Evolutionary conservation across 2,113 vertebrate species (phyloP).

Genomic region (Colistium nudipinnis): DNA sequence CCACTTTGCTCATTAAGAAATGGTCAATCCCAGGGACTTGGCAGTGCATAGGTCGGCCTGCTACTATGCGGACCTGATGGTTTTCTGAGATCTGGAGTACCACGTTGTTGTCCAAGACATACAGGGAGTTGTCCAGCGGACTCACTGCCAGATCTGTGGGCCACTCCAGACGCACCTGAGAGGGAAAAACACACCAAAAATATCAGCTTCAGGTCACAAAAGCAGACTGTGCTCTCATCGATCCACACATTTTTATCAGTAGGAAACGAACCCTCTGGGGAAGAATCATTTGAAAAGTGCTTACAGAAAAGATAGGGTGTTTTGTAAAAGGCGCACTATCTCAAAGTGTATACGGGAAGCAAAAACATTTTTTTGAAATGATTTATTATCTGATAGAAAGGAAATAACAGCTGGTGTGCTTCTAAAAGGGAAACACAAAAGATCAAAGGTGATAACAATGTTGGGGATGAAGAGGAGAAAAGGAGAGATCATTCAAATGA

Average conservation of each 20-base stretch:
- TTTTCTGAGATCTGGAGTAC: constrained; percentile 98
- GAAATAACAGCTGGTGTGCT: constrained; percentile 28
- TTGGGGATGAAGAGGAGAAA: constrained; percentile 18
- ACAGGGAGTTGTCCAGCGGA: constrained; percentile 97
- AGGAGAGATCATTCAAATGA: constrained; percentile 56
- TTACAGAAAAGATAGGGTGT: constrained; percentile 32
- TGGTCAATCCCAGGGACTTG: constrained; percentile 97
- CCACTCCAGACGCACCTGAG: constrained; percentile 95
- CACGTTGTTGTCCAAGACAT: constrained; percentile 96
- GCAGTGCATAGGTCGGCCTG: constrained; percentile 97
- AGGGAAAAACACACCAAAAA: constrained; percentile 32
- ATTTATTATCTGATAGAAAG: constrained; percentile 64
- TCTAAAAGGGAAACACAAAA: constrained; percentile 54
- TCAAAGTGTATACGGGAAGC: constrained; percentile 29
- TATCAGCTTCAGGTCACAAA: constrained; percentile 37
- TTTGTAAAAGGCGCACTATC: constrained; percentile 34
- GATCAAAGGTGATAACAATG: constrained; percentile 51
- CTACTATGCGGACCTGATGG: constrained; percentile 96
- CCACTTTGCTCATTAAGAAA: constrained; percentile 95
- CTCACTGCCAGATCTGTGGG: constrained; percentile 95
- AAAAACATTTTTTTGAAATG: constrained; percentile 35
- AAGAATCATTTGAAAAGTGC: constrained; percentile 42
- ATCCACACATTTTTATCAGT: constrained; percentile 50
- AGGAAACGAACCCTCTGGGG: constrained; percentile 13
- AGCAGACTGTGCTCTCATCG: constrained; percentile 39